Base-by-base conservation (phyloP, 1,140 invertebrate species). In the Pseudachorutes palmiensis region DNA sequence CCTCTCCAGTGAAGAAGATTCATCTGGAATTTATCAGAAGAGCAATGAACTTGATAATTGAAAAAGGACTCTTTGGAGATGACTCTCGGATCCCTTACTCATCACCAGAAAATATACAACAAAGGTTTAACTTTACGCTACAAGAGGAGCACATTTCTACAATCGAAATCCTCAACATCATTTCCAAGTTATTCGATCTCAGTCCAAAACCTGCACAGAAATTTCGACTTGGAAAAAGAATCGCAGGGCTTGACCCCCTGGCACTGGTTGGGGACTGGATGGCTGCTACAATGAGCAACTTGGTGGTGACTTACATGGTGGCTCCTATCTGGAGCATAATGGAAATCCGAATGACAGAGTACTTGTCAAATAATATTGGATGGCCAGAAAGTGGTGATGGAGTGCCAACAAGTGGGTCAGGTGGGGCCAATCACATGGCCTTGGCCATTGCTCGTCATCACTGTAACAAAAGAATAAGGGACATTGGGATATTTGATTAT, bases 371-470 rank as follows among this genome's bases (percentile, higher is more conserved):
- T 19, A 85, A 91, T 22, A 84, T 97, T 41, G 94, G 94, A 0
- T 97, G 88, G 2, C 79, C 84, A 16, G 88, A 87, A 48, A 86
- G 85, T 0, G 87, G 88, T 14, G 91, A 92, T 79, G 94, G 92
- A 0, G 92, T 97, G 60, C 96, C 97, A 78, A 90, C 89, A 74
- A 94, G 94, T 12, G 94, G 94, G 45, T 94, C 94, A 0, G 94
- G 92, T 0, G 88, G 97, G 70, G 89, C 94, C 1, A 98, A 97
- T 76, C 87, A 94, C 66, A 98, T 97, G 76, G 94, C 90, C 16
- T 91, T 98, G 63, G 89, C 89, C 75, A 84, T 92, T 67, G 94
- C 94, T 1, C 80, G 94, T 33, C 87, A 90, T 75, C 78, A 85
- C 68, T 81, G 82, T 62, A 85, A 86, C 75, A 91, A 92, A 9